phyloP scores from a whole-genome alignment of 2,888 invertebrate genomes.

The Heliconius charithonia region DNA sequence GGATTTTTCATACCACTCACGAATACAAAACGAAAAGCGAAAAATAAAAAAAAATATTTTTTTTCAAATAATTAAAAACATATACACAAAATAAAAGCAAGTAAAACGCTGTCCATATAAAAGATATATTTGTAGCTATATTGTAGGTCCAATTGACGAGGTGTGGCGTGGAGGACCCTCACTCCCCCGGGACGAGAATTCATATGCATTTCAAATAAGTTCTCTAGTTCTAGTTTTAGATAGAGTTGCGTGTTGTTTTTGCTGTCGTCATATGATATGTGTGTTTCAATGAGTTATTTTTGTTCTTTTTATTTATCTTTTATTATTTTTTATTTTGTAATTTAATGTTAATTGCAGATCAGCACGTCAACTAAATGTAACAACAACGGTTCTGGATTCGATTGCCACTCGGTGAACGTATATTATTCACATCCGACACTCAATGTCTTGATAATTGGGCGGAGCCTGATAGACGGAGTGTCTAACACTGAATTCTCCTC shows the following conservation, averaged over 20 bases:
- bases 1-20: too few relatives aligned
- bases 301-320: neutral
- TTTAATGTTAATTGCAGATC: neutral
- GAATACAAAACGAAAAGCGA: neutral
- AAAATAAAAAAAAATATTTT: neutral
- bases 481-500: too few relatives aligned
- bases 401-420: neutral
- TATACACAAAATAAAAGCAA: neutral
- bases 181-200: constrained; percentile 22
- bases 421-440: neutral
- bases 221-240: constrained; percentile 14
- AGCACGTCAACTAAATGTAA: neutral
- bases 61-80: neutral
- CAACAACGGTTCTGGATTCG: neutral
- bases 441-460: too few relatives aligned
- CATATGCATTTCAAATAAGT: constrained; percentile 27
- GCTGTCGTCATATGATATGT: neutral
- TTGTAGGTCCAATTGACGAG: constrained; percentile 21
- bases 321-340: neutral
- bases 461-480: too few relatives aligned
- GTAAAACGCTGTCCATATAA: constrained; percentile 3
- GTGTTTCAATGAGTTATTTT: neutral
- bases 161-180: constrained; percentile 23
- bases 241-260: neutral
- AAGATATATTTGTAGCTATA: constrained; percentile 16